A percentile compares a stretch with the other conserved stretches of the same genome.
Evolutionary conservation across 2,113 vertebrate species (phyloP).

Genomic region (Percina caprodes): DNA sequence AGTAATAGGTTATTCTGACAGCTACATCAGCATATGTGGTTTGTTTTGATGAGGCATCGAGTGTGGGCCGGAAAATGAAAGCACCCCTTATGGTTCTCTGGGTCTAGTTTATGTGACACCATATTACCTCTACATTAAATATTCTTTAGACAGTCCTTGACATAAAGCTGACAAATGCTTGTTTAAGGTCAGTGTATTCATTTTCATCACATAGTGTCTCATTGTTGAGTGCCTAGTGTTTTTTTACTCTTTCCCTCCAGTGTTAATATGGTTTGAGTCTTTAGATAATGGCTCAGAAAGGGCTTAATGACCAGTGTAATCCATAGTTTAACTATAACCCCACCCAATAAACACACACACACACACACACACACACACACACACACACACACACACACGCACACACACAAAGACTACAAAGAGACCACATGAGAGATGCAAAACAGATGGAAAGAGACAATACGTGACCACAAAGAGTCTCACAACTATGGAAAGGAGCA

Average conservation of each 20-base stretch:
- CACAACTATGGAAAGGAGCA: no score
- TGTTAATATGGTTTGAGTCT: slow-evolving; percentile 18
- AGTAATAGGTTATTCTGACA: slow-evolving; percentile 20
- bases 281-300: slow-evolving; percentile 26
- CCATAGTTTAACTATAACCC: not conserved
- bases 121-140: slow-evolving; percentile 5
- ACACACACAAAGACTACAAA: no score
- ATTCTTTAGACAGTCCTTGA: not conserved
- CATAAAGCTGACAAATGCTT: not conserved
- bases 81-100: slow-evolving; percentile 4
- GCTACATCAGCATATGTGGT: slow-evolving; percentile 49
- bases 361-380: no score
- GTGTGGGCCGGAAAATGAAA: slow-evolving; percentile 10
- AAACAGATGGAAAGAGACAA: no score
- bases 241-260: slow-evolving; percentile 25
- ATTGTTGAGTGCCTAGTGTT: slow-evolving; percentile 8
- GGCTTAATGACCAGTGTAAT: slow-evolving; percentile 21
- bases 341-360: no score
- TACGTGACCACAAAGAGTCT: no score
- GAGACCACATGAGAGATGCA: no score
- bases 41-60: slow-evolving; percentile 57
- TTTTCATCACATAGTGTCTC: slow-evolving; percentile 14
- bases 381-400: no score
- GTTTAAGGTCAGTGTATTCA: not conserved
- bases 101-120: slow-evolving; percentile 26